These are phyloP conservation scores for Gnathonemus echidnorhynchus DNA, from an alignment of 2,113 vertebrate species.

Conservation along the genomic window DNA sequence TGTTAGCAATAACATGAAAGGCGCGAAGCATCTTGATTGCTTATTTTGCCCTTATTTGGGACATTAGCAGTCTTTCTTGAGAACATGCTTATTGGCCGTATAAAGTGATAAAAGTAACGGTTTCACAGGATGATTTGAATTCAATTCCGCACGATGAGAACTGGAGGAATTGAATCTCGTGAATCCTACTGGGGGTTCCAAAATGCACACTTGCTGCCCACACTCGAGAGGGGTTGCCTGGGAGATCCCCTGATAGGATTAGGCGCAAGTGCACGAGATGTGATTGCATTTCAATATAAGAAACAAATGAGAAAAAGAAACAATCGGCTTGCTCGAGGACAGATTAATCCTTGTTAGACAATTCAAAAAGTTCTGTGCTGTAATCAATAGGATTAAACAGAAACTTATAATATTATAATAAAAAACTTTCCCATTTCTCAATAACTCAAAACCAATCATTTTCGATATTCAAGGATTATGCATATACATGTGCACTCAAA, in stretches of 20 bases:
- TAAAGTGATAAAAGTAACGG: constrained; percentile 44
- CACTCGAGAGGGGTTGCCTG: constrained; percentile 57
- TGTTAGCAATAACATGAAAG: constrained; percentile 53
- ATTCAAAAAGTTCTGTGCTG: constrained; percentile 12
- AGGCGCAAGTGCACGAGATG: constrained; percentile 68
- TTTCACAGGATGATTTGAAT: constrained; percentile 32
- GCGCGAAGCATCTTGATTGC: constrained; percentile 40
- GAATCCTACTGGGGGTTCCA: constrained; percentile 14
- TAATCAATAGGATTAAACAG: constrained; percentile 11
- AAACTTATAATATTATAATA: not conserved
- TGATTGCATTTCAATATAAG: constrained; percentile 59
- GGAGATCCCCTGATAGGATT: constrained; percentile 70
- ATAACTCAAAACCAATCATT: not conserved
- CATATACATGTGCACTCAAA: not conserved
- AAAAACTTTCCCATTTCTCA: not conserved
- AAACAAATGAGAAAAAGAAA: constrained; percentile 69
- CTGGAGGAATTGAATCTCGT: constrained; percentile 15
- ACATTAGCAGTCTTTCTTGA: constrained; percentile 34
- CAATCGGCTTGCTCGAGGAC: constrained; percentile 47
- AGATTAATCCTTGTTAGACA: constrained; percentile 41
- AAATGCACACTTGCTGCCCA: constrained; percentile 31
- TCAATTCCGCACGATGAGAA: constrained; percentile 21
- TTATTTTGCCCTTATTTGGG: constrained; percentile 35
- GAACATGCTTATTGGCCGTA: constrained; percentile 39
- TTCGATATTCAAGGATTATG: not conserved